Base-by-base conservation (phyloP, 2,113 vertebrate species). In the Cervus canadensis region DNA sequence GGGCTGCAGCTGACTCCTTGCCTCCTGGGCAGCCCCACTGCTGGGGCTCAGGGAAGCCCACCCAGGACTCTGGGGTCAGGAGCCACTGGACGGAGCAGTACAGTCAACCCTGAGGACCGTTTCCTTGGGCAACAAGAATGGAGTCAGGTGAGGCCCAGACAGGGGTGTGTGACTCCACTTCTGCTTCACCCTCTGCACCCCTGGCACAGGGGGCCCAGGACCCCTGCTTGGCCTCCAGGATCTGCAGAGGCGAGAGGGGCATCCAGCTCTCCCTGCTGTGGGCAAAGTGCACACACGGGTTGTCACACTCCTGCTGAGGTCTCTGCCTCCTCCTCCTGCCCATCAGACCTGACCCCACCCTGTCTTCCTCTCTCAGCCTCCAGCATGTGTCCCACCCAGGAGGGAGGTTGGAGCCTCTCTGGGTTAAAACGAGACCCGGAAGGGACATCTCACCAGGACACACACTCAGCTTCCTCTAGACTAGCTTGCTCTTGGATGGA, bases 371-470 rank as follows among this genome's bases (percentile, higher is more conserved):
- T 33, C 52, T 5, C 2, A 21, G 36, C 16, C 36, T 23, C 30
- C 60, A 52, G 19, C 33, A 0, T 28, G 8, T 10, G 62, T 28
- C 52, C 33, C 60, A 36, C 14, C 48, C 30, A 13, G 62, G 87
- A 88, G 87, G 4, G 33, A 67, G 62, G 0, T 1, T 5, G 4
- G 14, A 36, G 8, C 2, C 33, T 40, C 62, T 71, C 23, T 71
- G 48, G 15, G n/a, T 5, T 88, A 71, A 8, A 54, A 52, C 0
- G 6, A 67, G 48, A 71, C 23, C 17, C 16, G 0, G 23, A 52
- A 67, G 48, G 52, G n/a, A 36, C 14, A 40, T 40, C 54, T 36
- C 54, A 59, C n/a, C 5, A 43, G n/a, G 36, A 40, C 54, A 17
- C 52, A 57, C 14, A 6, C 19, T n/a, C 23, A 9, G 36, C 54